Base-by-base conservation (phyloP, 2,888 invertebrate species). In the Hypsopygia costalis region DNA sequence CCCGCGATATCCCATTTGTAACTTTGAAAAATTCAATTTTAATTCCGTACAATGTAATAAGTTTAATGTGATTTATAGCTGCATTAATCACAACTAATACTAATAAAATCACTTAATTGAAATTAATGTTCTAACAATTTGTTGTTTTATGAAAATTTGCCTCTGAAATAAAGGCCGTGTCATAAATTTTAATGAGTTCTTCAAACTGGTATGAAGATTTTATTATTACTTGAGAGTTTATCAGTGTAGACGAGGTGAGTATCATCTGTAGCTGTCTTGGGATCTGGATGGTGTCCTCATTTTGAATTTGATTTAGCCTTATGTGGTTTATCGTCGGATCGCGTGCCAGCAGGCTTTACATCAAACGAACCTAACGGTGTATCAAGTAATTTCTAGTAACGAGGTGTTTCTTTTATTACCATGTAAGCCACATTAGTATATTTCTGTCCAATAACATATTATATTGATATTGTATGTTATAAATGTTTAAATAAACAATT, bases 381-480 rank as follows among this genome's bases (percentile, higher is more conserved):
- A 71, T 82, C 81, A 69, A 83, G 86, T 85, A 80, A 85, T 83
- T 81, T 80, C 74, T 66, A 75, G 69, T 83, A 85, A 83, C 81
- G 72, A 81, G 61, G 75, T 86, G 81, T 82, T 85, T 81, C 66
- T 81, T 71, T 80, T 74, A 77, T 74, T 81, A 79, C 62, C 58
- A 62, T 66, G 64, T 64, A 63, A 61, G 60, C 51, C 55, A 50
- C 52, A 50, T 59, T 62, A 57, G 64, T 56, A 66, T 54, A 45
- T 49, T 58, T 51, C 52, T 46, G 31, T 30, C 41, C 53, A 47
- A 52, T 54, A 52, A 49, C 36, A 42, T 53, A 53, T 47, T 31
- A 40, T 49, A 34, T 45, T 46, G 41, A 43, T 51, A 49, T 50
- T 37, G 41, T 48, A 43, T 46, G 43, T 35, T 28, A 30, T 36